These are phyloP conservation scores for Onychomys arenicola DNA, from an alignment of 2,797 vertebrate species.

Conservation along the genomic window DNA sequence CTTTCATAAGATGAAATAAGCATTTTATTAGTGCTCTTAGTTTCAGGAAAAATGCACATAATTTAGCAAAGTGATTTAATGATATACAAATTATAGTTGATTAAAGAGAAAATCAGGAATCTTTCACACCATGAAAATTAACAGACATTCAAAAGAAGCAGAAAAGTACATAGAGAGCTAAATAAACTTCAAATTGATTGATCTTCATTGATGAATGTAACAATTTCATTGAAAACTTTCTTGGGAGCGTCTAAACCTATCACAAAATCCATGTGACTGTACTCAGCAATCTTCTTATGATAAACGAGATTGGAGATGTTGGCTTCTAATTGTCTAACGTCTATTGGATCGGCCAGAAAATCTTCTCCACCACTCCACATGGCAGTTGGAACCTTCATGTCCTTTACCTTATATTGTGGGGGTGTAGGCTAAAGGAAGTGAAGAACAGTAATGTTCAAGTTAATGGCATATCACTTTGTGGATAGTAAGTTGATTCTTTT, in stretches of 20 bases:
- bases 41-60: background rate
- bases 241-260: conserved; percentile 90
- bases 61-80: background rate
- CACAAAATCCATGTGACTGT: conserved; percentile 92
- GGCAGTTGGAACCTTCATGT: conserved; percentile 90
- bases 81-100: background rate
- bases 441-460: background rate
- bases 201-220: conserved; percentile 85
- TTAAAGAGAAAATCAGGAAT: background rate
- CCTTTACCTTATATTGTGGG: conserved; percentile 86
- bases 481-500: background rate
- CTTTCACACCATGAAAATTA: background rate
- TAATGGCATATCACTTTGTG: background rate
- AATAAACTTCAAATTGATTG: background rate
- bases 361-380: conserved; percentile 91
- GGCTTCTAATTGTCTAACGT: conserved; percentile 87
- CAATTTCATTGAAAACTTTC: conserved; percentile 87
- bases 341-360: conserved; percentile 89
- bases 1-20: background rate
- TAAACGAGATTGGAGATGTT: conserved; percentile 89
- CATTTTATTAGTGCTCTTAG: background rate
- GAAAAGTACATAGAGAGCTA: background rate
- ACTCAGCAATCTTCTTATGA: conserved; percentile 87
- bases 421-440: conserved; percentile 84
- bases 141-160: background rate